Evolutionary conservation across 2,113 vertebrate genomes (phyloP).

Genomic region (Syrmaticus mikado): DNA sequence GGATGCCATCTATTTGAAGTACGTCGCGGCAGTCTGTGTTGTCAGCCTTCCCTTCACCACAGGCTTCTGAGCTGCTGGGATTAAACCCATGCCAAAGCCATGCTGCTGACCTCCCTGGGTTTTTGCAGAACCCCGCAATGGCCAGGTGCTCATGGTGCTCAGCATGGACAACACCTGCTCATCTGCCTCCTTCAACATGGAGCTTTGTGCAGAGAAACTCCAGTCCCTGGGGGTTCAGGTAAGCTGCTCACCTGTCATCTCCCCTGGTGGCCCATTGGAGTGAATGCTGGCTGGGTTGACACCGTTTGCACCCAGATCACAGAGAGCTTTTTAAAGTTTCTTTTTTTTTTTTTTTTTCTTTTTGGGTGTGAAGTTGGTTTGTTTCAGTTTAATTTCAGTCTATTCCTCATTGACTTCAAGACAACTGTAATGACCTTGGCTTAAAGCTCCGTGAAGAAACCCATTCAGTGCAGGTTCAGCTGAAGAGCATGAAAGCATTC

Average conservation of each 20-base stretch:
- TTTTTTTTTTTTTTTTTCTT: not conserved
- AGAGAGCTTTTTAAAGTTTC: not conserved
- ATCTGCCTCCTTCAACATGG: slow-evolving; percentile 63
- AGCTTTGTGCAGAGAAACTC: slow-evolving; percentile 68
- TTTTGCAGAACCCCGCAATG: slow-evolving; percentile 71
- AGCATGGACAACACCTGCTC: slow-evolving; percentile 63
- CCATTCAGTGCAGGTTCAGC: not conserved
- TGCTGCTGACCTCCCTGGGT: not conserved
- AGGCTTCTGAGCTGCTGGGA: not conserved
- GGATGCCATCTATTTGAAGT: not conserved
- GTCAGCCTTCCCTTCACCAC: not conserved
- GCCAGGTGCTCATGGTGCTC: slow-evolving; percentile 76
- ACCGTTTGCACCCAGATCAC: not conserved
- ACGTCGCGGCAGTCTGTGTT: rapidly evolving
- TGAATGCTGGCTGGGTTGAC: not conserved
- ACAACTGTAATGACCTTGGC: not conserved
- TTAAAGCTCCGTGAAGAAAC: not conserved
- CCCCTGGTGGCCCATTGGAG: not conserved
- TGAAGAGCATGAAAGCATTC: not conserved
- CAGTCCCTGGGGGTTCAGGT: slow-evolving; percentile 78
- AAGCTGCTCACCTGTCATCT: not conserved
- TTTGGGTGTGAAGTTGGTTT: rapidly evolving
- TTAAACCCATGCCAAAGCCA: not conserved
- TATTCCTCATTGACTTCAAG: not conserved
- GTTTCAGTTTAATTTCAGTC: not conserved